Evolutionary conservation across 1,140 invertebrate species (phyloP).

Genomic region (Tetranychus urticae): DNA sequence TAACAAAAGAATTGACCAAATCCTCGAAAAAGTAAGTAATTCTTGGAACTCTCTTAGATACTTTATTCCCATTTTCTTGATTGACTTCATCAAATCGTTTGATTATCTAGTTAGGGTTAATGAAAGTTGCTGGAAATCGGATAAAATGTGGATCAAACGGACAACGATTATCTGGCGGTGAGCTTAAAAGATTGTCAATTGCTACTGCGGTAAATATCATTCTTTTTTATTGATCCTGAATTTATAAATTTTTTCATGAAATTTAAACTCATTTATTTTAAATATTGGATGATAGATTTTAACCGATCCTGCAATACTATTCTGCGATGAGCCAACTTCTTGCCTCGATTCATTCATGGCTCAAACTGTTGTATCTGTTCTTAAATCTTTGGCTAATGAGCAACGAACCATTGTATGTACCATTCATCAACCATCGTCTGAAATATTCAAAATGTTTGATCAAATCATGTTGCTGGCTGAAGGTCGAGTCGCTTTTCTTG

Average conservation of each 20-base stretch:
- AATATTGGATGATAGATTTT: conserved; percentile 32
- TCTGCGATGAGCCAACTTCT: conserved; percentile 63
- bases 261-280: not conserved
- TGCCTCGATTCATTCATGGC: conserved; percentile 61
- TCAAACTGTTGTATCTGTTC: conserved; percentile 39
- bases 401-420: conserved; percentile 53
- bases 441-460: conserved; percentile 67
- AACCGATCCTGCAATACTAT: conserved; percentile 57
- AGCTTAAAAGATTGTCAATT: conserved; percentile 62
- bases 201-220: conserved; percentile 40
- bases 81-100: too few relatives aligned
- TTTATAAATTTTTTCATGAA: not conserved
- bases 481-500: conserved; percentile 55
- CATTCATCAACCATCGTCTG: conserved; percentile 62
- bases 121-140: conserved; percentile 44
- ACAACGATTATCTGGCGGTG: conserved; percentile 54
- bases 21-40: too few relatives aligned
- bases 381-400: conserved; percentile 45
- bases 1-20: too few relatives aligned
- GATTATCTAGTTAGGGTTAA: conserved; percentile 41
- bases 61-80: too few relatives aligned
- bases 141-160: conserved; percentile 56
- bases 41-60: too few relatives aligned
- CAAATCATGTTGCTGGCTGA: conserved; percentile 45
- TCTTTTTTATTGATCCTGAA: too few relatives aligned